Evolutionary conservation across 2,888 invertebrate species (phyloP).

Genomic region (Tachina fera): DNA sequence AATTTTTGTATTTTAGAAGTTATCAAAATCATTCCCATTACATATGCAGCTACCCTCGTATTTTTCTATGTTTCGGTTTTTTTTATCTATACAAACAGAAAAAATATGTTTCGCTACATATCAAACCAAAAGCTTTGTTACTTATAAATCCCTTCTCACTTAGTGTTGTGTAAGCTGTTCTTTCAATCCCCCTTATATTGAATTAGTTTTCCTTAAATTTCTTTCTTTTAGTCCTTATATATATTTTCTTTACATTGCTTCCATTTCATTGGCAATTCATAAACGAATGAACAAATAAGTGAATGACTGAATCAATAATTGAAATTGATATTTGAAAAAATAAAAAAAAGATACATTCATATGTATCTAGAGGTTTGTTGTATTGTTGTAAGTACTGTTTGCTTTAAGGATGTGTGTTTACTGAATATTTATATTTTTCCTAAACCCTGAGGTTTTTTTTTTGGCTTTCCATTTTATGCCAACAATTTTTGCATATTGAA

Average conservation of each 20-base stretch:
- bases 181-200: background rate
- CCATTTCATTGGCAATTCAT: background rate
- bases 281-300: constrained; percentile 24
- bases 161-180: background rate
- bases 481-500: background rate
- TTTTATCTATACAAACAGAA: background rate
- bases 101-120: background rate
- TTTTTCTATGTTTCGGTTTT: background rate
- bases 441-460: constrained; percentile 10
- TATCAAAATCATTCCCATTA: background rate
- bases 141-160: background rate
- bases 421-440: constrained; percentile 9
- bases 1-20: background rate
- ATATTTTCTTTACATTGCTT: too few species aligned
- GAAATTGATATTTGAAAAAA: constrained; percentile 46
- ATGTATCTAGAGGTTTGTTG: background rate
- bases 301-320: constrained; percentile 53
- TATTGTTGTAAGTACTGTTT: background rate
- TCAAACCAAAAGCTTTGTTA: constrained; percentile 17
- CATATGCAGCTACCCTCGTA: background rate
- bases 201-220: background rate
- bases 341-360: too few species aligned
- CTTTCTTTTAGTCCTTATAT: background rate
- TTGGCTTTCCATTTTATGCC: background rate
- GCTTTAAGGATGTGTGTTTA: background rate